Percentiles rank a stretch among this genome's conserved stretches.
Conservation (phyloP, 2,797 vertebrate species). For the Oryzias dopingdopingensis region DNA sequence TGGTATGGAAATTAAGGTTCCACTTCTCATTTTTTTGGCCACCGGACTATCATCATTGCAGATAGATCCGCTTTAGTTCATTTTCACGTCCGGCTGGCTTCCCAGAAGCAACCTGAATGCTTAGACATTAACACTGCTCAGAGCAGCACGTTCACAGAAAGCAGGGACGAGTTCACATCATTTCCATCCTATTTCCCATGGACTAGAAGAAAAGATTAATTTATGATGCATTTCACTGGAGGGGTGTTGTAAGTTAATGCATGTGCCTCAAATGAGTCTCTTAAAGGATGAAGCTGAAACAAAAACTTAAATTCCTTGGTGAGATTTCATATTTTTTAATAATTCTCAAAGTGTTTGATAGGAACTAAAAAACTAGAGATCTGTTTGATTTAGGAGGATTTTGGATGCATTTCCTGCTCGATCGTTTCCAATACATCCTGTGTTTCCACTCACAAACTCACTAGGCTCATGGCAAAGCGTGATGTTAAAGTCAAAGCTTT, state of each 20-base stretch:
- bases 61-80: slow-evolving; percentile 49
- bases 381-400: background rate
- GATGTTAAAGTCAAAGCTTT: slow-evolving; percentile 3
- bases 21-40: slow-evolving; percentile 34
- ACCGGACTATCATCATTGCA: slow-evolving; percentile 52
- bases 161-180: slow-evolving; percentile 37
- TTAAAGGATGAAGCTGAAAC: slow-evolving; percentile 52
- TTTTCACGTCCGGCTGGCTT: slow-evolving; percentile 51
- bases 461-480: slow-evolving; percentile 6
- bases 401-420: slow-evolving; percentile 1
- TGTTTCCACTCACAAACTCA: background rate
- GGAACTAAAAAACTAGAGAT: slow-evolving; percentile 18
- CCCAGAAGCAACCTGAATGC: slow-evolving; percentile 45
- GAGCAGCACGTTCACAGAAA: slow-evolving; percentile 30
- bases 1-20: slow-evolving; percentile 68
- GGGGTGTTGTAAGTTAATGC: slow-evolving; percentile 54
- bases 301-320: slow-evolving; percentile 37
- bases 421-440: slow-evolving; percentile 13
- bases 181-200: slow-evolving; percentile 60
- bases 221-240: slow-evolving; percentile 46
- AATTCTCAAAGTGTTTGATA: slow-evolving; percentile 25
- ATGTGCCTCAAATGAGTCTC: slow-evolving; percentile 45
- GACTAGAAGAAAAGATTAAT: slow-evolving; percentile 43
- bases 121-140: slow-evolving; percentile 37
- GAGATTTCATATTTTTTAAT: slow-evolving; percentile 36